A percentile compares a stretch with the other conserved stretches of the same genome.
phyloP scores from a whole-genome alignment of 2,797 vertebrate genomes.

The Sphaeramia orbicularis region DNA sequence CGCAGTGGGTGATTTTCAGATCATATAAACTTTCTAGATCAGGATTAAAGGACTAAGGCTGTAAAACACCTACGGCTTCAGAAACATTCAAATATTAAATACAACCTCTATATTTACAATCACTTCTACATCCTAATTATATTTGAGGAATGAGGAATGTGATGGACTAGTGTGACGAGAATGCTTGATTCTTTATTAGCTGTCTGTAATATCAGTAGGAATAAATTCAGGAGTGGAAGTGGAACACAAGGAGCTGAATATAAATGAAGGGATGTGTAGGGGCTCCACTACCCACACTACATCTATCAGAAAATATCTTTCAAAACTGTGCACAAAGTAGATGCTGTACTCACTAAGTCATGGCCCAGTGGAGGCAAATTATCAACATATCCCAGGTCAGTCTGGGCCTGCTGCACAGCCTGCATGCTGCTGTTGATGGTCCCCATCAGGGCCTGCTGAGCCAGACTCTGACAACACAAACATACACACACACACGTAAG shows the following conservation, averaged over 20 bases:
- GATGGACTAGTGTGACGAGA: conserved; percentile 37
- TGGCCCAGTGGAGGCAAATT: conserved; percentile 96
- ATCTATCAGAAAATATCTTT: conserved; percentile 20
- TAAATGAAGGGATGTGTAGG: conserved; percentile 9
- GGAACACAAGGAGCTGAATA: conserved; percentile 2
- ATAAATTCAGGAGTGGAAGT: conserved; percentile 10
- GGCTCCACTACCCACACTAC: neutral
- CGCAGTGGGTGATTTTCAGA: conserved; percentile 66
- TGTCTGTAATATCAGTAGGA: conserved; percentile 24
- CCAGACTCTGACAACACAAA: conserved; percentile 88
- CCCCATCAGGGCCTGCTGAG: conserved; percentile 98
- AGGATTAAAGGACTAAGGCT: conserved; percentile 65
- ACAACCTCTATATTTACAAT: conserved; percentile 44
- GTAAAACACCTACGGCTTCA: conserved; percentile 53
- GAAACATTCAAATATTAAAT: conserved; percentile 57
- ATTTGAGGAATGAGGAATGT: conserved; percentile 46
- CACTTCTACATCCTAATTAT: conserved; percentile 45
- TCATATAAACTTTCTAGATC: conserved; percentile 57
- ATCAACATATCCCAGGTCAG: conserved; percentile 93
- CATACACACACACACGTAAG: conserved; percentile 22
- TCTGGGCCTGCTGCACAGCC: conserved; percentile 95
- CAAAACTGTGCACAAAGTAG: conserved; percentile 11
- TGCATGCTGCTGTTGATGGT: conserved; percentile 99
- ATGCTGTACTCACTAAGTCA: conserved; percentile 90
- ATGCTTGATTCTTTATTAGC: conserved; percentile 29